These are phyloP conservation scores for Calosoma granatense DNA, from an alignment of 1,140 invertebrate species.

Conservation along the genomic window DNA sequence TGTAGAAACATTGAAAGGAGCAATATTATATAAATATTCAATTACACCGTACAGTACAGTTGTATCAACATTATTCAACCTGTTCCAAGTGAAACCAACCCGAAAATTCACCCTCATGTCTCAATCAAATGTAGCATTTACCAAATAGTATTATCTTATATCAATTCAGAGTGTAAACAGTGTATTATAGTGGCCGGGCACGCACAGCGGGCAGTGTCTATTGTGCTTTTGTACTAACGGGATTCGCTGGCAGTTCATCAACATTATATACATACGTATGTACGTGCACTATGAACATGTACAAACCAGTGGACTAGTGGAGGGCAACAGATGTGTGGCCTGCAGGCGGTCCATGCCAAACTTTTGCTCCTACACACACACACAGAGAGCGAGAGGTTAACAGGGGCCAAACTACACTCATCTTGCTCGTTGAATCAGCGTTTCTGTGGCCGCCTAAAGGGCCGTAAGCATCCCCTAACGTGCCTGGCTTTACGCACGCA, in stretches of 20 bases:
- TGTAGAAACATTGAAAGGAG: too few species aligned
- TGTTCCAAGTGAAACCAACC: too few species aligned
- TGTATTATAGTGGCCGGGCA: too few species aligned
- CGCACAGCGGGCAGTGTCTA: too few species aligned
- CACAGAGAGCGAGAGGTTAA: too few species aligned
- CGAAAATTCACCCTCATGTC: too few species aligned
- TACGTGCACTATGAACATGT: background rate
- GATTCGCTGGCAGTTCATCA: background rate
- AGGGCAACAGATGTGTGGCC: background rate
- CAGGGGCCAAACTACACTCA: slow-evolving; percentile 9
- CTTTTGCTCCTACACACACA: too few species aligned
- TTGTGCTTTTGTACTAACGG: background rate
- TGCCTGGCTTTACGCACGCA: slow-evolving; percentile 17
- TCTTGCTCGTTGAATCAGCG: slow-evolving; percentile 16
- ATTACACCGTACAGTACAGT: too few species aligned
- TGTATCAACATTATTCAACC: too few species aligned
- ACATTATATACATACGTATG: background rate
- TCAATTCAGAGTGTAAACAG: slow-evolving; percentile 2
- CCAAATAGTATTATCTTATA: slow-evolving; percentile 6
- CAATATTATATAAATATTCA: too few species aligned
- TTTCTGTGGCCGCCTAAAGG: slow-evolving; percentile 16
- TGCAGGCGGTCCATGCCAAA: too few species aligned
- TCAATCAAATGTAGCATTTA: background rate
- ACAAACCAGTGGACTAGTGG: too few species aligned
- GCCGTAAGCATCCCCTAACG: slow-evolving; percentile 17